These are phyloP conservation scores for Hirundichthys speculiger DNA, from an alignment of 2,113 vertebrate genomes.

Conservation along the genomic window DNA sequence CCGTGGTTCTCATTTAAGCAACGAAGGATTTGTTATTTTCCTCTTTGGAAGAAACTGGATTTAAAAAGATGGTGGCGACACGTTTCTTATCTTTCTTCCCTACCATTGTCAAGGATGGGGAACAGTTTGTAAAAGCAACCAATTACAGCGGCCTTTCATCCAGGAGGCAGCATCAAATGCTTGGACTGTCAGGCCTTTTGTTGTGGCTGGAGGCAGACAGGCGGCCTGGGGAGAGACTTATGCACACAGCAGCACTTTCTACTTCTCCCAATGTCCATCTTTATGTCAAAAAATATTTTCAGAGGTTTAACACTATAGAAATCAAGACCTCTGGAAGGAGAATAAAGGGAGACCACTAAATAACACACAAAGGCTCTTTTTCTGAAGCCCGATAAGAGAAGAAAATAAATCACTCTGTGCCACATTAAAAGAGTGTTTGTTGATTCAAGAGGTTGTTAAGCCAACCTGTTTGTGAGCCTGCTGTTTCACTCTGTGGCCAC, in stretches of 20 bases:
- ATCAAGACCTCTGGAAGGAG: constrained; percentile 35
- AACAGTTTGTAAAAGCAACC: constrained; percentile 67
- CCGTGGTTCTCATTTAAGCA: constrained; percentile 21
- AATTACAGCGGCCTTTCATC: constrained; percentile 74
- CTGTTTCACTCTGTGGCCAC: constrained; percentile 47
- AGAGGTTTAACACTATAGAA: constrained; percentile 8
- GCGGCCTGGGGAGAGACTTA: constrained; percentile 29
- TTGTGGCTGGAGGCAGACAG: constrained; percentile 43
- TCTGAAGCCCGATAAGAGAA: neutral
- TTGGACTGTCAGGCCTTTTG: constrained; percentile 59
- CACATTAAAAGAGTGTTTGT: constrained; percentile 3
- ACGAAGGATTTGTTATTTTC: constrained; percentile 25
- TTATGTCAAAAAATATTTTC: constrained; percentile 34
- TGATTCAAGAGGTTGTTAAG: constrained; percentile 29
- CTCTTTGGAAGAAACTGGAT: constrained; percentile 19
- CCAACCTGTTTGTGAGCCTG: constrained; percentile 33
- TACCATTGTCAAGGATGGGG: constrained; percentile 43
- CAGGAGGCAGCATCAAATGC: constrained; percentile 56
- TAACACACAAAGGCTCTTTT: neutral
- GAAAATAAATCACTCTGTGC: neutral
- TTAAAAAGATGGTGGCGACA: constrained; percentile 35
- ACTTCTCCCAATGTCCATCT: constrained; percentile 19
- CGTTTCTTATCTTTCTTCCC: constrained; percentile 25
- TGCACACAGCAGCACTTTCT: constrained; percentile 38
- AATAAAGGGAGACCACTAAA: constrained; percentile 12